Base-by-base conservation (phyloP, 1,140 invertebrate genomes). In the Tetramorium simillimum region DNA sequence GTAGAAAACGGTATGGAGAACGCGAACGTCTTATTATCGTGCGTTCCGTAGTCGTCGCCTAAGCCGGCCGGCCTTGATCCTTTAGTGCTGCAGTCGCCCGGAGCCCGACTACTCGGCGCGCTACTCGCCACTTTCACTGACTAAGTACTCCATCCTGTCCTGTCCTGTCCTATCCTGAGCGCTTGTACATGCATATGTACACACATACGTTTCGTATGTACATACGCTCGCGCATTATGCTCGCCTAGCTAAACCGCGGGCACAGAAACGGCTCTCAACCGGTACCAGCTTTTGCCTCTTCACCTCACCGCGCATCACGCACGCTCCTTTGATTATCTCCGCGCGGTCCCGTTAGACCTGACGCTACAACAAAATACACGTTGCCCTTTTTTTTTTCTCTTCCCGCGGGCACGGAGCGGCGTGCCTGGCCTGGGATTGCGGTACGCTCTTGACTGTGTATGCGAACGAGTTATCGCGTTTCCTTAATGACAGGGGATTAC, bases 11-110 rank as follows among this genome's bases (percentile, higher is more conserved):
- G 72, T 49, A 37, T 49, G 73, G 63, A 78, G 76, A 80, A 90
- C 46, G 70, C 53, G 73, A 84, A 53, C 72, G 86, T 88, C 89
- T 90, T 81, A 85, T 80, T 87, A 88, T 88, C 62, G 65, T 76
- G 87, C 90, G 86, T 88, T 85, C 90, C 72, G 67, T 24, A 65
- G 76, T 89, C 70, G 73, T 87, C 86, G 77, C 58, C 86, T 90
- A 93, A 93, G 91, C 90, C 90, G 86, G 89, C 90, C 93, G 93
- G 93, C 93, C 93, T 94, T 94, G 93, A 94, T 94, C 93, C 93
- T 93, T 75, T 94, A 91, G 92, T 93, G 93, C 92, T 94, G 90
- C 90, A 93, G 90, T 93, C 92, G 93, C 89, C 90, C 82, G 88
- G 78, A 93, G 91, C 86, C 67, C 90, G 69, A 70, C 86, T 86